Evolutionary conservation across 2,113 vertebrate species (phyloP).

Genomic region (Solea solea): DNA sequence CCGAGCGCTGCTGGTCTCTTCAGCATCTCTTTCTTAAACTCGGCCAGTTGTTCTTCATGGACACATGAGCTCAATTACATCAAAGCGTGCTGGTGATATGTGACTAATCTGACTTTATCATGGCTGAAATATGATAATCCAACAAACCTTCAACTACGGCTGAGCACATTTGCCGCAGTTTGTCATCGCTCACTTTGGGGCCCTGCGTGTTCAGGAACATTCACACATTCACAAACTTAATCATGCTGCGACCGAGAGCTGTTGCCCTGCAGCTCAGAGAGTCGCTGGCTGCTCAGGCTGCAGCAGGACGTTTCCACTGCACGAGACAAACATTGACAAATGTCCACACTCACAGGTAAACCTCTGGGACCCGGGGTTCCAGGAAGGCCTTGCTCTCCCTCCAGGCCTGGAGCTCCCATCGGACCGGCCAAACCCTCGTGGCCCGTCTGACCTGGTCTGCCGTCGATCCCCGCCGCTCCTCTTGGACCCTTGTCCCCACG

Average conservation of each 20-base stretch:
- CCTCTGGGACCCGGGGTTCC: slow-evolving; percentile 82
- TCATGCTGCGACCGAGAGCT: no score
- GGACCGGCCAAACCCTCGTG: slow-evolving; percentile 81
- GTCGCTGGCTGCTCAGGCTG: no score
- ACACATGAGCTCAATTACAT: background rate
- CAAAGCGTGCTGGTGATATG: background rate
- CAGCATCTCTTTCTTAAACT: slow-evolving; percentile 79
- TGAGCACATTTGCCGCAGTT: slow-evolving; percentile 82
- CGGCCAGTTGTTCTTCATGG: slow-evolving; percentile 78
- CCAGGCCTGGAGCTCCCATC: slow-evolving; percentile 78
- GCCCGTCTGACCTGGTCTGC: slow-evolving; percentile 80
- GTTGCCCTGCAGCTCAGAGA: no score
- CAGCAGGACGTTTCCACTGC: no score
- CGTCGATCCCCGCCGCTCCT: slow-evolving; percentile 75
- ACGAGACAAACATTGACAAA: background rate
- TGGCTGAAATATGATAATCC: background rate
- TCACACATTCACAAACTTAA: background rate
- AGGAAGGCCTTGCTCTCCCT: slow-evolving; percentile 77
- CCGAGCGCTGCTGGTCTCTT: slow-evolving; percentile 78
- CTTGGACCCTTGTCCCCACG: slow-evolving; percentile 76
- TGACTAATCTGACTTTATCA: background rate
- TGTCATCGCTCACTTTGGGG: slow-evolving; percentile 78
- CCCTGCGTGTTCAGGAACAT: slow-evolving; percentile 67
- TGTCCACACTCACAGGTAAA: slow-evolving; percentile 76
- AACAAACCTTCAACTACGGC: slow-evolving; percentile 79